Evolutionary conservation across 2,797 vertebrate species (phyloP).

Genomic region (Rhodeus uyekii): DNA sequence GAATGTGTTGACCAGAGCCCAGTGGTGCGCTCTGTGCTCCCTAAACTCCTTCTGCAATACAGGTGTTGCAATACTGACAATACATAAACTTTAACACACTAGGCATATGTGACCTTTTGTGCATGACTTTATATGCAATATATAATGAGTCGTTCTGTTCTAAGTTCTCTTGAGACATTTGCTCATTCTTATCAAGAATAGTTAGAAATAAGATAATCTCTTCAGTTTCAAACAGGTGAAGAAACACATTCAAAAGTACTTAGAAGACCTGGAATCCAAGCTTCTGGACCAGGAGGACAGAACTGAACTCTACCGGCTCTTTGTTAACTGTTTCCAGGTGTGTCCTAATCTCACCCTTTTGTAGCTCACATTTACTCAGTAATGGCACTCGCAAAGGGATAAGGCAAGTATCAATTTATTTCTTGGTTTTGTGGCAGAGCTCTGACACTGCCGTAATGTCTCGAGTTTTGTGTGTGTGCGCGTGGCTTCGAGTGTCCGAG

Average conservation of each 20-base stretch:
- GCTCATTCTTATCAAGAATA: neutral
- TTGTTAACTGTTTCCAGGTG: constrained; percentile 80
- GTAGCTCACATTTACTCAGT: neutral
- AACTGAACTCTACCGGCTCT: constrained; percentile 76
- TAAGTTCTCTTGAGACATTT: neutral
- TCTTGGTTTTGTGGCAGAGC: too few species aligned
- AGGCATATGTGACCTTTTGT: neutral
- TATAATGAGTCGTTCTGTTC: neutral
- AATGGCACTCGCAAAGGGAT: neutral
- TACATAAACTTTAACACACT: neutral
- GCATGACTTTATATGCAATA: neutral
- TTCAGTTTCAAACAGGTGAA: constrained; percentile 75
- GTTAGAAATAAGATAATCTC: neutral
- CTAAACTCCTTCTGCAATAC: constrained; percentile 77
- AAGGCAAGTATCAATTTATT: neutral
- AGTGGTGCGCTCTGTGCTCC: constrained; percentile 78
- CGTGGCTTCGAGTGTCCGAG: too few species aligned
- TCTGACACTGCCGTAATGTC: too few species aligned
- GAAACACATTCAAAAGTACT: constrained; percentile 70
- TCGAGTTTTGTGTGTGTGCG: too few species aligned
- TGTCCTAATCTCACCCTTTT: neutral
- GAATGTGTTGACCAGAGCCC: constrained; percentile 78
- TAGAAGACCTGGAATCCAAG: constrained; percentile 70
- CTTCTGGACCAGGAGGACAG: constrained; percentile 65
- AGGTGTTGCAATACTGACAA: constrained; percentile 60